Conservation (phyloP, 2,888 invertebrate genomes). For the Eulithis testata region DNA sequence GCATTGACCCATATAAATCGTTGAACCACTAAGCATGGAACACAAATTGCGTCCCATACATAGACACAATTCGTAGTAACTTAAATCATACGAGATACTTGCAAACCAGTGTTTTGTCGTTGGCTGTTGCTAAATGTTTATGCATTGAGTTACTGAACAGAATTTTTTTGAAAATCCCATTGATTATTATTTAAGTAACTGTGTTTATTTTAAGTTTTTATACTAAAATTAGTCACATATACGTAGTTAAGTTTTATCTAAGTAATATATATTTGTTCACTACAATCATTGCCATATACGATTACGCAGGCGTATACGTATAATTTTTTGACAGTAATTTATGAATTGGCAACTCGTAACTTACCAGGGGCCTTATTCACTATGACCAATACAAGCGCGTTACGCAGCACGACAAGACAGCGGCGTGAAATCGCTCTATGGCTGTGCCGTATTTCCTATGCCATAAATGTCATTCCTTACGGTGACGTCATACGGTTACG, state of each 20-base stretch:
- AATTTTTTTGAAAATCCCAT: not conserved
- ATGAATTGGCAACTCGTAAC: too few species aligned
- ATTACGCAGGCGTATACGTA: slow-evolving; percentile 1
- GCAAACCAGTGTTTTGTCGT: not conserved
- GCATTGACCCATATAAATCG: slow-evolving; percentile 28
- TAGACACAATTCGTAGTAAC: slow-evolving; percentile 2
- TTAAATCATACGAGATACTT: not conserved
- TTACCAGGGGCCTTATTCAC: too few species aligned
- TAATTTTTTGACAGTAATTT: too few species aligned
- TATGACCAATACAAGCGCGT: too few species aligned
- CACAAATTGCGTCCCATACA: slow-evolving; percentile 1
- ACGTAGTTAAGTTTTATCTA: not conserved
- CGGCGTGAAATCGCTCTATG: too few species aligned
- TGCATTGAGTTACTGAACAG: not conserved
- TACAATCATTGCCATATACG: not conserved
- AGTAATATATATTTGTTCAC: not conserved
- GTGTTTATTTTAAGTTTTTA: not conserved
- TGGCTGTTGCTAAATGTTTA: not conserved
- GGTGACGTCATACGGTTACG: too few species aligned
- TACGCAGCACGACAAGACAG: too few species aligned
- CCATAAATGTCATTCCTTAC: too few species aligned
- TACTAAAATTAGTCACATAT: not conserved
- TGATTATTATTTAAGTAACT: not conserved
- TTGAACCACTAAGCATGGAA: slow-evolving; percentile 10
- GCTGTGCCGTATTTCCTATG: too few species aligned